Evolutionary conservation across 2,888 invertebrate species (phyloP).

Genomic region (Seira ritae): DNA sequence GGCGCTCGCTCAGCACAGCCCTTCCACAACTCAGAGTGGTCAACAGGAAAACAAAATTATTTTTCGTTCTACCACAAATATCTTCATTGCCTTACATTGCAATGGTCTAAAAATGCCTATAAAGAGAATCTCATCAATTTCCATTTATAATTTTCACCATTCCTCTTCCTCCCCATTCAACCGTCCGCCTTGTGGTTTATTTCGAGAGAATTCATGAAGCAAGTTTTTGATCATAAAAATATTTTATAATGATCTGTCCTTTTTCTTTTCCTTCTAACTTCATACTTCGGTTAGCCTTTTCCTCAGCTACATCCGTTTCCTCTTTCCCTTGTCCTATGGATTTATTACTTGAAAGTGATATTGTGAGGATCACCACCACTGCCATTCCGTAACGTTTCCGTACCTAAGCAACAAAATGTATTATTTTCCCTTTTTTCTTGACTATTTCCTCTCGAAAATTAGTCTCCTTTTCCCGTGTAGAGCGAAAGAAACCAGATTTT

Average conservation of each 20-base stretch:
- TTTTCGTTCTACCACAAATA: not conserved
- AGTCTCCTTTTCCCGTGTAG: too few species aligned
- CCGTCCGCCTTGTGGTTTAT: not conserved
- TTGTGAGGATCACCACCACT: not conserved
- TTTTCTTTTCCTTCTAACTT: too few species aligned
- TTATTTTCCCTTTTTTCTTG: too few species aligned
- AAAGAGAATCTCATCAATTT: not conserved
- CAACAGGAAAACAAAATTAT: not conserved
- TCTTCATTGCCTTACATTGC: too few species aligned
- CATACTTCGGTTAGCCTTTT: too few species aligned
- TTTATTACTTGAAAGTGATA: slow-evolving; percentile 13
- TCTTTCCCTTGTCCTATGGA: not conserved
- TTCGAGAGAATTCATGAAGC: slow-evolving; percentile 2
- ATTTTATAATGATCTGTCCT: not conserved
- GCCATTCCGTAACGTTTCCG: too few species aligned
- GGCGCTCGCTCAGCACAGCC: not conserved
- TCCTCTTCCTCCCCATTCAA: not conserved
- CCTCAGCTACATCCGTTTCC: too few species aligned
- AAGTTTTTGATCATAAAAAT: not conserved
- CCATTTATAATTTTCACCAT: not conserved
- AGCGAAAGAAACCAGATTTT: too few species aligned
- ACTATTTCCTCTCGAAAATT: too few species aligned
- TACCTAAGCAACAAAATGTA: too few species aligned
- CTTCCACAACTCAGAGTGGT: not conserved
- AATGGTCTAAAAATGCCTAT: too few species aligned